These are phyloP conservation scores for Lymantria monacha DNA, from an alignment of 2,888 invertebrate genomes.

Conservation along the genomic window DNA sequence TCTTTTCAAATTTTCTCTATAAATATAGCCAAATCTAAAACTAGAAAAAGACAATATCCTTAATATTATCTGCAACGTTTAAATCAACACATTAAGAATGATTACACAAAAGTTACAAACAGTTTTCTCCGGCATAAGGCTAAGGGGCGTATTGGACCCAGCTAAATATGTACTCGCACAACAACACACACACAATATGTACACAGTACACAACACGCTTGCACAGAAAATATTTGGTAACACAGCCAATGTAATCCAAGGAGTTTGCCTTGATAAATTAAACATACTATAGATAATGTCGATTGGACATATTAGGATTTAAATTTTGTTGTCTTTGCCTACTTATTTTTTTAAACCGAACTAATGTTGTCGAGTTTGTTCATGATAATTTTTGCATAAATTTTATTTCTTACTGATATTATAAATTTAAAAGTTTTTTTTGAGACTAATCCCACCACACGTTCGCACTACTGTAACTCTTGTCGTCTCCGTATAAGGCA, in stretches of 20 bases:
- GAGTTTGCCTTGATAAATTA: constrained; percentile 74
- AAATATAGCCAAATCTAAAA: too few relatives aligned
- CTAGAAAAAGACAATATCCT: too few relatives aligned
- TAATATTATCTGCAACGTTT: not conserved
- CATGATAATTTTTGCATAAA: not conserved
- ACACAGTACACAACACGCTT: constrained; percentile 54
- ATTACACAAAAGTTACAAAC: constrained; percentile 26
- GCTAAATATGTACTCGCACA: constrained; percentile 73
- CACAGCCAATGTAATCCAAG: constrained; percentile 70
- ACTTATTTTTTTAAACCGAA: not conserved
- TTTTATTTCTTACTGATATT: too few relatives aligned
- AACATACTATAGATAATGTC: constrained; percentile 55
- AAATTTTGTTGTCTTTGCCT: constrained; percentile 24
- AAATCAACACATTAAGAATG: constrained; percentile 10
- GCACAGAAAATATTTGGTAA: constrained; percentile 79
- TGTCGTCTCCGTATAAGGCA: too few relatives aligned
- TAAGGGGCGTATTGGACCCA: constrained; percentile 60
- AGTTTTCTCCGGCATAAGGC: constrained; percentile 33
- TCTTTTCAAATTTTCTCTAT: too few relatives aligned
- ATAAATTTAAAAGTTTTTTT: too few relatives aligned
- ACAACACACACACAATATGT: constrained; percentile 55
- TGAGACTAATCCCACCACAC: too few relatives aligned
- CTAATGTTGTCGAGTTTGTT: not conserved
- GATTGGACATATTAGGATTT: constrained; percentile 35
- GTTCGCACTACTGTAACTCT: too few relatives aligned